These are phyloP conservation scores for Caenorhabditis drosophilae DNA, from an alignment of 2,888 invertebrate genomes.

Conservation along the genomic window DNA sequence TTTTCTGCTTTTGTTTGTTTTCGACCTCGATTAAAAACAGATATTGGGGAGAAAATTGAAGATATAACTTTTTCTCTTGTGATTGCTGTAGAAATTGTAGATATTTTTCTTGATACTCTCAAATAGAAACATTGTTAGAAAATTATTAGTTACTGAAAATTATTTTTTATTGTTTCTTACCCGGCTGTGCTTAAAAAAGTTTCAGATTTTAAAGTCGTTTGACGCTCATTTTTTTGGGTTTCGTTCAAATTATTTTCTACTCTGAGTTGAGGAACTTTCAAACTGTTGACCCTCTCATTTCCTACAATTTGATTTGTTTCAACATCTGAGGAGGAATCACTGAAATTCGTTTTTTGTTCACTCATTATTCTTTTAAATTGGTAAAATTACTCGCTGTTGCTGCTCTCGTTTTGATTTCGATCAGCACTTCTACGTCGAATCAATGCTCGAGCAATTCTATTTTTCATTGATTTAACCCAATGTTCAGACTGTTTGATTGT, in stretches of 20 bases:
- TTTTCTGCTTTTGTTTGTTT: constrained; percentile 62
- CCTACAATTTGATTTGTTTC: constrained; percentile 33
- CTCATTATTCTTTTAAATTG: no score
- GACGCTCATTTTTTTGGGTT: constrained; percentile 19
- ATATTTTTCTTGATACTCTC: constrained; percentile 56
- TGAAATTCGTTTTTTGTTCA: constrained; percentile 13
- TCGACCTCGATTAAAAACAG: constrained; percentile 45
- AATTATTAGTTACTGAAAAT: not conserved
- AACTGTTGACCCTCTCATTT: constrained; percentile 18
- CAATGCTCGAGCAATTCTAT: constrained; percentile 42
- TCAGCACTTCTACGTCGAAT: constrained; percentile 28
- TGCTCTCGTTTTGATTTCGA: constrained; percentile 32
- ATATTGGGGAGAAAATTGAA: constrained; percentile 47
- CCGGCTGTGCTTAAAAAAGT: constrained; percentile 42
- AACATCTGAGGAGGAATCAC: constrained; percentile 43
- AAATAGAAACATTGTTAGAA: constrained; percentile 20
- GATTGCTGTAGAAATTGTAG: constrained; percentile 50
- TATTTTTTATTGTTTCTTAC: constrained; percentile 16
- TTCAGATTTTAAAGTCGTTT: constrained; percentile 26
- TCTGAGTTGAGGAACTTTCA: constrained; percentile 33
- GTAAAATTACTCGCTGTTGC: constrained; percentile 41
- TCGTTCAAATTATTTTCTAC: constrained; percentile 30
- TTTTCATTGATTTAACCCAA: constrained; percentile 51
- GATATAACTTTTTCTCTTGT: constrained; percentile 54
- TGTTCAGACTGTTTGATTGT: constrained; percentile 35